Evolutionary conservation across 2,888 invertebrate species (phyloP), one percentile per base, ranked within the genome.

Genomic region (Lypha dubia): DNA sequence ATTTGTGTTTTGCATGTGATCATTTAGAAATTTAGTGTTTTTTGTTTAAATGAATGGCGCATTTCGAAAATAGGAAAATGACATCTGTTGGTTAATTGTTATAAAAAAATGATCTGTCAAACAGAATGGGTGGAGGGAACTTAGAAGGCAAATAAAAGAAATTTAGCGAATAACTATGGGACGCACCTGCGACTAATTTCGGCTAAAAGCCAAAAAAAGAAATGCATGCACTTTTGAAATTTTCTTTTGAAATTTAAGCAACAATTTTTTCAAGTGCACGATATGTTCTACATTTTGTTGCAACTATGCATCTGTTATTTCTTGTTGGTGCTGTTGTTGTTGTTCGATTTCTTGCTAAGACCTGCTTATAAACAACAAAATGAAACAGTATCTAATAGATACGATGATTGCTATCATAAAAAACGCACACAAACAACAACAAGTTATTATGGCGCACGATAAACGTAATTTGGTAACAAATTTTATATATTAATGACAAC

Each of bases 61-160:
- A 11, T 17, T 35, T 58, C 9, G 1, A 17, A 3, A 17, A 28
- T n/a, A 28, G 49, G 11, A 35, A 68, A 60, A 5, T 67, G 49
- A 32, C 67, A 76, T 67, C 46, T 58, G 65, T 17, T 77, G 28
- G 68, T 49, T 60, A 51, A 67, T 49, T 49, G 17, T 44, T 20
- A 17, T 4, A 13, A 28, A 65, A 32, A 56, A 20, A n/a, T n/a
- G 22, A 38, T 9, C n/a, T 67, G 46, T 46, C 65, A 67, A 46
- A 46, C 32, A 32, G 1, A 38, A 1, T 22, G 15, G 35, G 2
- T n/a, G n/a, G 11, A 35, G 35, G 35, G 1, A 9, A 7, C 1
- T 6, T 22, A 24, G 9, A 20, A 15, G 0, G 5, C 44, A 44
- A 46, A 2, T 3, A 8, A 62, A 6, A 22, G n/a, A 35, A 35